Evolutionary conservation across 2,888 invertebrate species (phyloP).

Genomic region (Dolomedes plantarius): DNA sequence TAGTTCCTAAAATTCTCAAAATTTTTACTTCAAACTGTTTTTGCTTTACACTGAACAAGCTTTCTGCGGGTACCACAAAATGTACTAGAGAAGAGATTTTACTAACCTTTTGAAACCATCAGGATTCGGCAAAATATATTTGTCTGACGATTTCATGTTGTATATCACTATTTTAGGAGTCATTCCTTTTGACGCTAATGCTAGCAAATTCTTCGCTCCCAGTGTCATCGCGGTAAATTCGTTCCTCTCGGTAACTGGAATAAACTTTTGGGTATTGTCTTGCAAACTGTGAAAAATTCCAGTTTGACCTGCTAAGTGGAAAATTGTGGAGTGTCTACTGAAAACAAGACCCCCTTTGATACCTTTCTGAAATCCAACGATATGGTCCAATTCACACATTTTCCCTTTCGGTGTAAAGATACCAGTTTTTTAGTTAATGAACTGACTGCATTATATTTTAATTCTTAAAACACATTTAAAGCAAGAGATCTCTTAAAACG

Average conservation of each 20-base stretch:
- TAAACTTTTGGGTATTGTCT: slow-evolving; percentile 13
- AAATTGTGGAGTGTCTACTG: background rate
- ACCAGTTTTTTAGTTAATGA: too few relatives aligned
- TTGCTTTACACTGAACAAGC: too few relatives aligned
- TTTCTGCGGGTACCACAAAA: too few relatives aligned
- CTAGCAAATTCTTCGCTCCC: background rate
- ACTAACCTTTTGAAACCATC: slow-evolving; percentile 21
- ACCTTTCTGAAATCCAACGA: slow-evolving; percentile 25
- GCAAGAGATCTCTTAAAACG: too few relatives aligned
- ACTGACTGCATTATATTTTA: too few relatives aligned
- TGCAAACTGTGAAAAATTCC: slow-evolving; percentile 22
- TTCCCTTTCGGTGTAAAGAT: background rate
- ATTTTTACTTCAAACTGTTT: too few relatives aligned
- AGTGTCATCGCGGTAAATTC: slow-evolving; percentile 25
- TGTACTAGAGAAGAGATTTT: too few relatives aligned
- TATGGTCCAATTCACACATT: slow-evolving; percentile 2
- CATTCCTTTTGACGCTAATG: slow-evolving; percentile 7
- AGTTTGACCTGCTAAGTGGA: slow-evolving; percentile 21
- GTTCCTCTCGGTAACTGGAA: background rate
- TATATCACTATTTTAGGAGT: background rate
- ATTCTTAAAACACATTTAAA: too few relatives aligned
- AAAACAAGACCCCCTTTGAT: slow-evolving; percentile 25
- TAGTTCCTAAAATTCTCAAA: too few relatives aligned
- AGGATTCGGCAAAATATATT: background rate
- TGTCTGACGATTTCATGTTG: slow-evolving; percentile 18